A percentile compares a stretch with the other conserved stretches of the same genome.
Evolutionary conservation across 2,888 invertebrate genomes (phyloP).

Genomic region (Papilio demoleus): DNA sequence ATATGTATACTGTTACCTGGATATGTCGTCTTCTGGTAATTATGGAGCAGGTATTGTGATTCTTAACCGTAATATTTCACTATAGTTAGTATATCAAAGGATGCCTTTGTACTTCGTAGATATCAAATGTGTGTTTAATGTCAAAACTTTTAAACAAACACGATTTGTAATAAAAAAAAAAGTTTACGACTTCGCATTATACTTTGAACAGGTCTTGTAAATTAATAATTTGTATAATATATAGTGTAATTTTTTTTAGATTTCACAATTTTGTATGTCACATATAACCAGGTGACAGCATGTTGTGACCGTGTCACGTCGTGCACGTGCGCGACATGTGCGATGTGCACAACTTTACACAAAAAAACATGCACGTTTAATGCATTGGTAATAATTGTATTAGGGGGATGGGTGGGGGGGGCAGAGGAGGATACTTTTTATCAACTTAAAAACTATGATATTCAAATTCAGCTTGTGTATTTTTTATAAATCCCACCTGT

Average conservation of each 20-base stretch:
- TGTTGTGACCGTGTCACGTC: conserved; percentile 1
- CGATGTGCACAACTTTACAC: not conserved
- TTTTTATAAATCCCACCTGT: conserved; percentile 27
- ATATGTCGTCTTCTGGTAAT: not conserved
- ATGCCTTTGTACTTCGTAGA: too few species aligned
- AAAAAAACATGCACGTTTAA: conserved; percentile 22
- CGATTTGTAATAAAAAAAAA: too few species aligned
- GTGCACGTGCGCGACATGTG: conserved; percentile 35
- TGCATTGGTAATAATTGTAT: conserved; percentile 32
- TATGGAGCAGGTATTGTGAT: not conserved
- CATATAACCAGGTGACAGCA: not conserved
- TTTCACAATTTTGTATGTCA: too few species aligned
- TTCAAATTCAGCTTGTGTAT: conserved; percentile 36
- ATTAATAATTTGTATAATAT: too few species aligned
- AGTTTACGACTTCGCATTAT: too few species aligned
- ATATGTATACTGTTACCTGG: not conserved
- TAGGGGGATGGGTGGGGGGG: not conserved
- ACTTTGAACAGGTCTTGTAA: too few species aligned
- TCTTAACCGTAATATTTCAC: too few species aligned
- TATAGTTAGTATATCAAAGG: too few species aligned
- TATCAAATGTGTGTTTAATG: too few species aligned
- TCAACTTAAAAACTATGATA: conserved; percentile 26
- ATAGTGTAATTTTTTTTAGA: not conserved
- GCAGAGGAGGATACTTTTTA: not conserved
- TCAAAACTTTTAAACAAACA: too few species aligned